Evolutionary conservation across 1,140 invertebrate genomes (phyloP), one percentile per base, ranked within the genome.

Genomic region (Leptinotarsa defecta): DNA sequence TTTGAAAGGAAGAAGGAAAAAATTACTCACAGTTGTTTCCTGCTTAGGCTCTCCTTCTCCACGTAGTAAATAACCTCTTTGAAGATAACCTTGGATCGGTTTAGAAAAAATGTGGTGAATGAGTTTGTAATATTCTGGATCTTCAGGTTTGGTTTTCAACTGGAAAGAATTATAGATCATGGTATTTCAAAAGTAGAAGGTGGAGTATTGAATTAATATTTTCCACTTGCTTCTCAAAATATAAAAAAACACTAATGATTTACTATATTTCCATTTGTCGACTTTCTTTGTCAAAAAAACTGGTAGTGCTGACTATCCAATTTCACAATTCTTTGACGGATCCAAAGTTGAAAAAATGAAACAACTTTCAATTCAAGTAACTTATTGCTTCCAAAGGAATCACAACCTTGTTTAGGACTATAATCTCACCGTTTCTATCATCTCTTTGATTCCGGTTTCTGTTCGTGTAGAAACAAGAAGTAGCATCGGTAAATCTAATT

Each of bases 391-490:
- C 2, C 34, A 43, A 11, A 11, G 8, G 8, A 11, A 43, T 11
- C 2, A 43, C 34, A 43, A 43, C 34, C 34, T 43, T 11, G 8
- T 0, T 11, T 11, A 3, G 1, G 8, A 11, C 8, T 43, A 3
- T 43, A 43, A 6, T 73, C 71, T 79, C 81, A 91, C 89, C 76
- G 87, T 85, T 57, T 88, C 82, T 5, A 94, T 82, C 19, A 94
- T 84, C 57, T 83, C 76, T 64, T 89, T 84, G 4, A 94, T 87
- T 52, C 90, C 90, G 76, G 92, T 89, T 81, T 93, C 89, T 43
- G 92, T 94, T 76, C 94, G 89, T 17, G 91, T 91, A 57, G 91
- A 91, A 65, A 87, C 89, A 0, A 87, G 79, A 13, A 92, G 87
- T 5, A 95, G 80, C 74, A 90, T 86, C 1, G 90, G 91, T 20